These are phyloP conservation scores for Leucoraja erinaceus DNA, from an alignment of 2,113 vertebrate genomes.

Conservation along the genomic window DNA sequence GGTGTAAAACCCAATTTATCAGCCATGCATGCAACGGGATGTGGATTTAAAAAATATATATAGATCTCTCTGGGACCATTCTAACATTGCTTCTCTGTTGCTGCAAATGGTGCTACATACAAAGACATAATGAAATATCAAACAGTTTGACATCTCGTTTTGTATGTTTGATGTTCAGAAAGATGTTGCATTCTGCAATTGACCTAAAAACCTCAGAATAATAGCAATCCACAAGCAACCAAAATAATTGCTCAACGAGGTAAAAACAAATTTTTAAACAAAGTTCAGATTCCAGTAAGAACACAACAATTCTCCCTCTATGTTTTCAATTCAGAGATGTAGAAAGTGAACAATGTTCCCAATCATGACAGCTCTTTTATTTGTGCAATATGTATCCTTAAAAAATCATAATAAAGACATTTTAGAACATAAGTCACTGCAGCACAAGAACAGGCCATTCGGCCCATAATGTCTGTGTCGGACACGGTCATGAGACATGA, in stretches of 20 bases:
- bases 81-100: not conserved
- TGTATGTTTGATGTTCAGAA: conserved; percentile 1
- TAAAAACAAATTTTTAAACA: not conserved
- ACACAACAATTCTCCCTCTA: not conserved
- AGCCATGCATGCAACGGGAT: not conserved
- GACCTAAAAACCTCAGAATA: not conserved
- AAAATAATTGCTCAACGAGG: not conserved
- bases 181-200: not conserved
- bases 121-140: not conserved
- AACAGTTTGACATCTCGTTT: not conserved
- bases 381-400: not conserved
- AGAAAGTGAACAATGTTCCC: not conserved
- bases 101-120: not conserved
- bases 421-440: too few species aligned
- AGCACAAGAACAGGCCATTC: too few species aligned
- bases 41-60: not conserved
- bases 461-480: too few species aligned
- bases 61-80: conserved; percentile 15
- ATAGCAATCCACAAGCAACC: not conserved
- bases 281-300: not conserved
- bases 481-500: not conserved
- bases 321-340: not conserved
- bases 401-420: not conserved
- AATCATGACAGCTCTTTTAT: not conserved
- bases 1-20: not conserved